These are phyloP conservation scores for Loripinus fragilis DNA, from an alignment of 2,888 invertebrate genomes.

Conservation along the genomic window DNA sequence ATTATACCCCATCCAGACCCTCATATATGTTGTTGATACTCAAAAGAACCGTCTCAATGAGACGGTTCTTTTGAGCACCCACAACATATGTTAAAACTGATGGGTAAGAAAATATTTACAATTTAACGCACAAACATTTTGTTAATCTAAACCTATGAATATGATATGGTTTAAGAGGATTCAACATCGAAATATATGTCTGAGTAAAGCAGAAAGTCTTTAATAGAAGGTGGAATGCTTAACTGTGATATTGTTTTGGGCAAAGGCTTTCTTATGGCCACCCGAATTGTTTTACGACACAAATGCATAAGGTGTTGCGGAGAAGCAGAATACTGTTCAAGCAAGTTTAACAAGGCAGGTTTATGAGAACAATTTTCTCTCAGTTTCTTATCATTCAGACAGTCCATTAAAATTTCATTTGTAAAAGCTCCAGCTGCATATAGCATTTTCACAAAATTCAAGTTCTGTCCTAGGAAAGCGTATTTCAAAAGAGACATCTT, in stretches of 20 bases:
- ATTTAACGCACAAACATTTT: no score
- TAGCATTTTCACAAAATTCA: slow-evolving; percentile 47
- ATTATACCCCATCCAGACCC: no score
- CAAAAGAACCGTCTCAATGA: no score
- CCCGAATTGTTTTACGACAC: slow-evolving; percentile 39
- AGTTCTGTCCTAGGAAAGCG: slow-evolving; percentile 42
- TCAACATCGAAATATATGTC: slow-evolving; percentile 34
- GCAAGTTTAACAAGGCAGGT: slow-evolving; percentile 34
- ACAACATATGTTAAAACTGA: no score
- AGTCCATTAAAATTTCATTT: slow-evolving; percentile 31
- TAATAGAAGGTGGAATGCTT: slow-evolving; percentile 40
- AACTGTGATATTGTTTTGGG: slow-evolving; percentile 30
- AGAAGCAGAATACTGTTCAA: slow-evolving; percentile 27
- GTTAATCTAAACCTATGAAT: no score
- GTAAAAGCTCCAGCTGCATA: slow-evolving; percentile 49
- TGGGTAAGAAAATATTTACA: no score
- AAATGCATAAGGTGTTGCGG: slow-evolving; percentile 35
- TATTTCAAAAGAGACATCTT: slow-evolving; percentile 40
- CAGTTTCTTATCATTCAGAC: slow-evolving; percentile 28
- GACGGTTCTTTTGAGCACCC: no score
- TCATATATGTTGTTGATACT: no score
- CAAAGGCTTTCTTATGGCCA: slow-evolving; percentile 26
- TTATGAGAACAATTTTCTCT: slow-evolving; percentile 33
- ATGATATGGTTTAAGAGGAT: no score
- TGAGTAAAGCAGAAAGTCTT: slow-evolving; percentile 46